These are phyloP conservation scores for Leiothrix lutea DNA, from an alignment of 2,113 vertebrate species.

Conservation along the genomic window DNA sequence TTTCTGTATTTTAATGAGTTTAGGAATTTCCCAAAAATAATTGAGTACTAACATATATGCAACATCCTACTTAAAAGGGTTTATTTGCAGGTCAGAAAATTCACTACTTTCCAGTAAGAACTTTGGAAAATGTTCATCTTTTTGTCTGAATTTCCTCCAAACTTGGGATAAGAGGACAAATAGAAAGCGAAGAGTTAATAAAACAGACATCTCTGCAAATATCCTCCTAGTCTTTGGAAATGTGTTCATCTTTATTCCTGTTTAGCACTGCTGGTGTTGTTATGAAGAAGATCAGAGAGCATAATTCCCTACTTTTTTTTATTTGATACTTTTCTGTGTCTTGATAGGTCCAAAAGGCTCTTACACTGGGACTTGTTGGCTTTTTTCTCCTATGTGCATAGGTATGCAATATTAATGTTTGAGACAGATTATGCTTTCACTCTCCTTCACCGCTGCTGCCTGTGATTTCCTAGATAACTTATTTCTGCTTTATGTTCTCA, in stretches of 20 bases:
- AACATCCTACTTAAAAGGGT: background rate
- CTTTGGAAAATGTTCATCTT: background rate
- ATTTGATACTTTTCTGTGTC: background rate
- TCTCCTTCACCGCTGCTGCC: background rate
- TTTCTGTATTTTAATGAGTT: background rate
- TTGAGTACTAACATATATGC: background rate
- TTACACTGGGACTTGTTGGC: accelerated
- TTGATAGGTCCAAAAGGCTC: background rate
- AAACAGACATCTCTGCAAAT: background rate
- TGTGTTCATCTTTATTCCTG: background rate
- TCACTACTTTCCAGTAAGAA: background rate
- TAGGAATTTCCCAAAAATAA: background rate
- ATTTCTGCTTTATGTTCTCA: background rate
- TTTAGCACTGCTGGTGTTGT: background rate
- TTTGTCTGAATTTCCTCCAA: background rate
- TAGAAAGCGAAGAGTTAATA: background rate
- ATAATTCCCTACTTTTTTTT: background rate
- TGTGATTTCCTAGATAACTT: background rate
- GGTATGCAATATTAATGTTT: background rate
- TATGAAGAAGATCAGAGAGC: background rate
- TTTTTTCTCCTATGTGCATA: background rate
- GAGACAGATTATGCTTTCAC: background rate
- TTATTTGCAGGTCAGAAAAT: background rate
- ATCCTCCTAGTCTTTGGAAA: background rate
- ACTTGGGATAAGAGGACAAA: background rate